These are phyloP conservation scores for Chrysopilus asiliformis DNA, from an alignment of 2,888 invertebrate species.

Conservation along the genomic window DNA sequence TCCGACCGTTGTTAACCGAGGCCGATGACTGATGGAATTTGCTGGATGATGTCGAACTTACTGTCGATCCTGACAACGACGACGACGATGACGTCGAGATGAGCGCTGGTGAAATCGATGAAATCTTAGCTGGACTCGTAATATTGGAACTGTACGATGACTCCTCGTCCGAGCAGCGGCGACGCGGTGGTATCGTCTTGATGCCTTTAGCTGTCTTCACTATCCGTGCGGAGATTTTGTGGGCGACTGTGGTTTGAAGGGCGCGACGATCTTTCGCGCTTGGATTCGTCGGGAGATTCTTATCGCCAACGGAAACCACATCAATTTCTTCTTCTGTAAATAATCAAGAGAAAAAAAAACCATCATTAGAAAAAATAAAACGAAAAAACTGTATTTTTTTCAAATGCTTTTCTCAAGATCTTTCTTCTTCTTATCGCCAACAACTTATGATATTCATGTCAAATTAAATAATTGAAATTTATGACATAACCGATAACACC, in stretches of 20 bases:
- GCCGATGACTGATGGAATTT: background rate
- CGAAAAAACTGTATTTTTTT: no score
- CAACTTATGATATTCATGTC: no score
- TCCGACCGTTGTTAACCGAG: background rate
- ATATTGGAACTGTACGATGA: background rate
- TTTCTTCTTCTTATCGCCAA: background rate
- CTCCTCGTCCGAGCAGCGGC: slow-evolving; percentile 17
- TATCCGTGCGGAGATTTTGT: slow-evolving; percentile 38
- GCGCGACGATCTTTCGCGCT: slow-evolving; percentile 54
- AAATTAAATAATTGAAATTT: no score
- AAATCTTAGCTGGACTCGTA: background rate
- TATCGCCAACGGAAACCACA: slow-evolving; percentile 58
- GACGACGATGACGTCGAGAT: background rate
- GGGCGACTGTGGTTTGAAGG: slow-evolving; percentile 45
- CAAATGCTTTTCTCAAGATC: no score
- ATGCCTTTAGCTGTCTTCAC: slow-evolving; percentile 25
- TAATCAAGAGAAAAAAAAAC: slow-evolving; percentile 8
- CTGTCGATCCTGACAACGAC: background rate
- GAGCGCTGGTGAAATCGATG: slow-evolving; percentile 15
- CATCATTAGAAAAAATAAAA: no score
- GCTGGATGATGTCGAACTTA: background rate
- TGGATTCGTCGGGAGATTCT: slow-evolving; percentile 52
- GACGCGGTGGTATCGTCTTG: slow-evolving; percentile 23
- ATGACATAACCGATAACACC: no score
- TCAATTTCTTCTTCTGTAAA: slow-evolving; percentile 60